Percentiles rank a stretch among this genome's conserved stretches.
These are phyloP conservation scores for Trichopoda pennipes DNA, from an alignment of 2,888 invertebrate genomes.

Conservation along the genomic window DNA sequence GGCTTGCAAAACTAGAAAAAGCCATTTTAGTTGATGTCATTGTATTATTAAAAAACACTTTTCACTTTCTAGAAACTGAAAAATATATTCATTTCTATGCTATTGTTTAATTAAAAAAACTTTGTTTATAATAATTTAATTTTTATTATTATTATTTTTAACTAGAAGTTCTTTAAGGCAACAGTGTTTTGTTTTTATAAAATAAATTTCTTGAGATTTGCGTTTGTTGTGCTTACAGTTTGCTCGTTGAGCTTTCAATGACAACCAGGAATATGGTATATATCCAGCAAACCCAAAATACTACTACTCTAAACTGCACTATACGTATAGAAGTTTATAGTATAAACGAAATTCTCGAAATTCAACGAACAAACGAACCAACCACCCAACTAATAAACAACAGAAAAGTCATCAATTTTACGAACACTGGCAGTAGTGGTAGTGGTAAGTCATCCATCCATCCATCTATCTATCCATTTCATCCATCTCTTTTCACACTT, in stretches of 20 bases:
- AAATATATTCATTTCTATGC: too few relatives aligned
- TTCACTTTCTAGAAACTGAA: background rate
- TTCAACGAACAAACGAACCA: slow-evolving; percentile 13
- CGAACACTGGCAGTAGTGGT: slow-evolving; percentile 30
- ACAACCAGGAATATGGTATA: slow-evolving; percentile 72
- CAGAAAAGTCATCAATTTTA: slow-evolving; percentile 47
- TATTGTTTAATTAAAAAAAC: too few relatives aligned
- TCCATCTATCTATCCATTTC: slow-evolving; percentile 30
- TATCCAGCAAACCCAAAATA: slow-evolving; percentile 69
- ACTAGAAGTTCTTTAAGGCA: background rate
- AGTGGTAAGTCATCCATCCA: slow-evolving; percentile 42
- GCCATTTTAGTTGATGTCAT: slow-evolving; percentile 47
- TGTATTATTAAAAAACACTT: slow-evolving; percentile 29
- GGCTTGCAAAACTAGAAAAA: slow-evolving; percentile 19
- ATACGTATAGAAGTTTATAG: slow-evolving; percentile 12
- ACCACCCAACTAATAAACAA: slow-evolving; percentile 25
- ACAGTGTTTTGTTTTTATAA: slow-evolving; percentile 13
- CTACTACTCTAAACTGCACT: slow-evolving; percentile 51
- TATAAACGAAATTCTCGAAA: slow-evolving; percentile 30
- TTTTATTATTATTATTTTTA: slow-evolving; percentile 4
- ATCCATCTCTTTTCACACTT: slow-evolving; percentile 1
- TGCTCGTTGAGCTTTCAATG: slow-evolving; percentile 78
- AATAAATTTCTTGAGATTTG: slow-evolving; percentile 12
- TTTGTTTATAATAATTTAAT: background rate
- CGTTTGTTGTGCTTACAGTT: slow-evolving; percentile 72